Percentiles rank a stretch among this genome's conserved stretches.
Evolutionary conservation across 2,113 vertebrate species (phyloP).

Genomic region (Mus spicilegus): DNA sequence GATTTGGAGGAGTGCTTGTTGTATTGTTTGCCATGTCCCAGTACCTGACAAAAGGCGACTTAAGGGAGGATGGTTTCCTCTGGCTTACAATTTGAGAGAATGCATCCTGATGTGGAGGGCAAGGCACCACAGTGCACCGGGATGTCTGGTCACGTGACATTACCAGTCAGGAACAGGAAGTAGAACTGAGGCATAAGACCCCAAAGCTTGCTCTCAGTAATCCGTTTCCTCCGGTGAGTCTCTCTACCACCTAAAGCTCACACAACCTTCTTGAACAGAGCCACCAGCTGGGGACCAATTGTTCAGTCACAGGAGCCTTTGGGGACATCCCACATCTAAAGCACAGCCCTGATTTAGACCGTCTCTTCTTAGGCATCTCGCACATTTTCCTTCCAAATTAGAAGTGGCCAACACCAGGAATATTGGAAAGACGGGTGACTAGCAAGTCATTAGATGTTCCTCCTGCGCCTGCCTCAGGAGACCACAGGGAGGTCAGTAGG

Average conservation of each 20-base stretch:
- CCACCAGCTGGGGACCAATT: background rate
- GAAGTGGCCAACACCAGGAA: background rate
- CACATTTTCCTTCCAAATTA: background rate
- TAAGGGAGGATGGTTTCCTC: background rate
- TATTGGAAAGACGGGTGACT: background rate
- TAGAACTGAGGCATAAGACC: background rate
- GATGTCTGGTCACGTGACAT: background rate
- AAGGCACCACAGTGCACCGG: too few species aligned
- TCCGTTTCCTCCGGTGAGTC: background rate
- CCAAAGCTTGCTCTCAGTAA: background rate
- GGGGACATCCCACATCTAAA: background rate
- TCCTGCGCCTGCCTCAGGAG: background rate
- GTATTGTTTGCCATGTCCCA: background rate
- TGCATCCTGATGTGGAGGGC: too few species aligned
- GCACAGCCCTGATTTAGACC: too few species aligned
- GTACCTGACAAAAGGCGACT: background rate
- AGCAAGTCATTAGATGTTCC: background rate
- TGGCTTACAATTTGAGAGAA: too few species aligned
- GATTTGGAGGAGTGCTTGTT: too few species aligned
- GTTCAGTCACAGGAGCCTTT: background rate
- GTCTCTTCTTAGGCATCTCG: fast-evolving
- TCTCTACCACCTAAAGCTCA: background rate
- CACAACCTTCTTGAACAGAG: background rate
- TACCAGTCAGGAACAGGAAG: too few species aligned
- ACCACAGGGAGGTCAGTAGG: background rate